Percentiles rank a stretch among this genome's conserved stretches.
Evolutionary conservation across 2,797 vertebrate species (phyloP).

Genomic region (Eremophila alpestris): DNA sequence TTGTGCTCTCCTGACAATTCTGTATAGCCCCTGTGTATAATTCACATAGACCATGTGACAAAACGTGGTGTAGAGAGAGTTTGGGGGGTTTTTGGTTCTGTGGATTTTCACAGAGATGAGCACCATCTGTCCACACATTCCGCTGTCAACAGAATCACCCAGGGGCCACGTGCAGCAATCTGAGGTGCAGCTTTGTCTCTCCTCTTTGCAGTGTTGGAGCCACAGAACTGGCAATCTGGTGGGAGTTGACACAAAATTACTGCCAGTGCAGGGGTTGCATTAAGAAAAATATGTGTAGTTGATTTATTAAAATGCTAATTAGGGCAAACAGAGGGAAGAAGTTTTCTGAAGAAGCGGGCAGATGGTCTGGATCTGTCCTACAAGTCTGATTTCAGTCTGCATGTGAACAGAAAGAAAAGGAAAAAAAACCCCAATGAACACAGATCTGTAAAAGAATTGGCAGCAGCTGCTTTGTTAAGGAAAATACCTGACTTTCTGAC

Average conservation of each 20-base stretch:
- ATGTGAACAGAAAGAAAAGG: background rate
- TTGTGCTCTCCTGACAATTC: background rate
- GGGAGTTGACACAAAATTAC: background rate
- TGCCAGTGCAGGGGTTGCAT: background rate
- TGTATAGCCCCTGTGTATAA: background rate
- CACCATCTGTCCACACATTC: background rate
- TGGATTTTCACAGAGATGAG: background rate
- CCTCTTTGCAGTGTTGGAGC: background rate
- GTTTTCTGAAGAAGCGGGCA: background rate
- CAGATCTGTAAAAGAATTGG: background rate
- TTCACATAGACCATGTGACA: background rate
- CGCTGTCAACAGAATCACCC: background rate
- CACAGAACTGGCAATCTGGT: background rate
- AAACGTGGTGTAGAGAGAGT: background rate
- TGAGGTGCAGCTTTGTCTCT: background rate
- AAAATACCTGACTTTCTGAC: background rate
- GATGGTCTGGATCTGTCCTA: background rate
- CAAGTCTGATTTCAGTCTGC: background rate
- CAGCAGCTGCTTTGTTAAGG: background rate
- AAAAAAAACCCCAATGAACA: background rate
- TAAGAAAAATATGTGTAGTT: background rate
- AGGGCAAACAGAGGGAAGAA: background rate
- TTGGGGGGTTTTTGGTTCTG: background rate
- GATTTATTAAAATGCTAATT: constrained; percentile 6
- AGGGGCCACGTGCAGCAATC: background rate